These are phyloP conservation scores for Bugulina stolonifera DNA, from an alignment of 2,888 invertebrate genomes.

Conservation along the genomic window DNA sequence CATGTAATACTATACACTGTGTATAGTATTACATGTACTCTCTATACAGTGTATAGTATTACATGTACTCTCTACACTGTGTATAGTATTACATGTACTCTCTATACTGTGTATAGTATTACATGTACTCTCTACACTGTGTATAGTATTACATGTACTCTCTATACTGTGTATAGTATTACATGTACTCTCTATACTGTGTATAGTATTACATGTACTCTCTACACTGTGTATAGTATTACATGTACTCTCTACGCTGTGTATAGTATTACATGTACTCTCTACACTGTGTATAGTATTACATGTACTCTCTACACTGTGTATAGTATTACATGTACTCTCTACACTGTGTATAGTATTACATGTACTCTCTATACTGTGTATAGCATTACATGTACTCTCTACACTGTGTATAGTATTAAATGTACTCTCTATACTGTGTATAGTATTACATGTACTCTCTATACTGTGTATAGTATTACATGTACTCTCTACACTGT, in stretches of 20 bases:
- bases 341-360: background rate
- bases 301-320: background rate
- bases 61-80: background rate
- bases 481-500: too few species aligned
- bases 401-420: too few species aligned
- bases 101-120: background rate
- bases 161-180: background rate
- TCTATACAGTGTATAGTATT: background rate
- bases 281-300: constrained; percentile 15
- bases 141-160: background rate
- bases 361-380: too few species aligned
- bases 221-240: background rate
- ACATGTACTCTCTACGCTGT: background rate
- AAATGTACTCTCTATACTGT: too few species aligned
- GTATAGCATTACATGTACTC: too few species aligned
- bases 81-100: background rate
- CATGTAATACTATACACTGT: background rate
- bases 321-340: background rate
- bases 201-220: background rate
- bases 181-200: background rate
- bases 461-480: too few species aligned
- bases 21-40: background rate
- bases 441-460: too few species aligned
- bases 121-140: background rate
- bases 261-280: background rate